Evolutionary conservation across 1,140 invertebrate genomes (phyloP).

Genomic region (Phocides pigmalion): DNA sequence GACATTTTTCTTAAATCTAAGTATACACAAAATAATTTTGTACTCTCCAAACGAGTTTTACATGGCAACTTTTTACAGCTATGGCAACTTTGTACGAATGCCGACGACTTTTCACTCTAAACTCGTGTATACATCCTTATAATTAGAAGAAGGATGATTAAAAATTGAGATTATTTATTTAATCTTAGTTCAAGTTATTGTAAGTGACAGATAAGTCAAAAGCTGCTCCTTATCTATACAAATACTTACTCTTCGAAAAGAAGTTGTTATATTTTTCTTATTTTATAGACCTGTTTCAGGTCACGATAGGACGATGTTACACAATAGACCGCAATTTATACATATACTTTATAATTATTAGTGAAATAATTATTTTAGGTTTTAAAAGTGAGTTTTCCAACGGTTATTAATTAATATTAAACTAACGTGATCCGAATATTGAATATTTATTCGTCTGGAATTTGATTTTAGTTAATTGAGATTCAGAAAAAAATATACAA

Average conservation of each 20-base stretch:
- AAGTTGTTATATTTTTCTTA: slow-evolving; percentile 37
- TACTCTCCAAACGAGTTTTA: slow-evolving; percentile 79
- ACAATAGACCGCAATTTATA: slow-evolving; percentile 35
- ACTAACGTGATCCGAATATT: not conserved
- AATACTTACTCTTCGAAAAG: slow-evolving; percentile 17
- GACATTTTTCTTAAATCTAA: slow-evolving; percentile 81
- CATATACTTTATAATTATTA: slow-evolving; percentile 29
- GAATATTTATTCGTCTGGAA: not conserved
- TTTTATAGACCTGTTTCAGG: slow-evolving; percentile 54
- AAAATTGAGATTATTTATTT: slow-evolving; percentile 14
- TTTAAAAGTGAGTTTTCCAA: slow-evolving; percentile 10
- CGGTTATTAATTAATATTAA: not conserved
- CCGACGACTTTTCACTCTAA: slow-evolving; percentile 51
- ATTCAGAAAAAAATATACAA: not conserved
- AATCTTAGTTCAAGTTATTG: slow-evolving; percentile 17
- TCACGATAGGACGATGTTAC: slow-evolving; percentile 50
- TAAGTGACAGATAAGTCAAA: slow-evolving; percentile 23
- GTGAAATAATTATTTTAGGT: slow-evolving; percentile 10
- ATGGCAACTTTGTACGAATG: slow-evolving; percentile 73
- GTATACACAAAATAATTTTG: slow-evolving; percentile 83
- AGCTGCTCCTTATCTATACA: slow-evolving; percentile 23
- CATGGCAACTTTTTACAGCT: slow-evolving; percentile 75
- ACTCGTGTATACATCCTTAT: slow-evolving; percentile 48
- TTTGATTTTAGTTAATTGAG: no score
- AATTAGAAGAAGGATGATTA: slow-evolving; percentile 25